A percentile compares a stretch with the other conserved stretches of the same genome.
These are phyloP conservation scores for Sylvilagus bachmani DNA, from an alignment of 2,113 vertebrate species.

Conservation along the genomic window DNA sequence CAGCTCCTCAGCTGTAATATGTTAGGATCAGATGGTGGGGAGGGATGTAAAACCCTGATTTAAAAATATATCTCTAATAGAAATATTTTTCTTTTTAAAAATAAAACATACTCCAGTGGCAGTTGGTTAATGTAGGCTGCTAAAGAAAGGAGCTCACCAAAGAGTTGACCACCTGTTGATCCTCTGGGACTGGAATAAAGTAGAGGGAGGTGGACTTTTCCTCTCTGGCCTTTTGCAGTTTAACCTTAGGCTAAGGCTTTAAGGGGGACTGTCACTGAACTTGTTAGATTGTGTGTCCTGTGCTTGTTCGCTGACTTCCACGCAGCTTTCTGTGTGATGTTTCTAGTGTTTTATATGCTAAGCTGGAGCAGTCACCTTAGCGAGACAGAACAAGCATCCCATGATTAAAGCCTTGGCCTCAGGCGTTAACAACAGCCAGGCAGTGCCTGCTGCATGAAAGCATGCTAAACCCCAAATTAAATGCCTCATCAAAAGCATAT, in stretches of 20 bases:
- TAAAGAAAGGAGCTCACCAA: background rate
- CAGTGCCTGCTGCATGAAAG: background rate
- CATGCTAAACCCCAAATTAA: conserved; percentile 22
- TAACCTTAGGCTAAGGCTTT: background rate
- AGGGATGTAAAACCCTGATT: background rate
- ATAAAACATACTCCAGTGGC: background rate
- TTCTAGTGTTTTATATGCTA: conserved; percentile 70
- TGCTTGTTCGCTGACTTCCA: conserved; percentile 18
- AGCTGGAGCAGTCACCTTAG: conserved; percentile 66
- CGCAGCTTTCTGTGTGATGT: conserved; percentile 58
- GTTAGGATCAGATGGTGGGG: background rate
- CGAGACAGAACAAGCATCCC: conserved; percentile 47
- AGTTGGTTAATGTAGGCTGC: background rate
- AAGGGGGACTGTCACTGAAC: background rate
- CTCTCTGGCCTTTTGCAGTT: background rate
- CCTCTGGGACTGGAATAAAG: background rate
- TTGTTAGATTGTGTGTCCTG: background rate
- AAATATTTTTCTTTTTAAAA: too few relatives aligned
- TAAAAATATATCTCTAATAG: background rate
- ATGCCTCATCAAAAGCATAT: conserved; percentile 33
- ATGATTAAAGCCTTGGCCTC: background rate
- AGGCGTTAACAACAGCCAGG: background rate
- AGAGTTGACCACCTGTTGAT: background rate
- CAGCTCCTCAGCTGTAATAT: background rate
- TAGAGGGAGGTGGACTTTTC: background rate